Evolutionary conservation across 2,797 vertebrate genomes (phyloP).

Genomic region (Bryconaethiops microstoma): DNA sequence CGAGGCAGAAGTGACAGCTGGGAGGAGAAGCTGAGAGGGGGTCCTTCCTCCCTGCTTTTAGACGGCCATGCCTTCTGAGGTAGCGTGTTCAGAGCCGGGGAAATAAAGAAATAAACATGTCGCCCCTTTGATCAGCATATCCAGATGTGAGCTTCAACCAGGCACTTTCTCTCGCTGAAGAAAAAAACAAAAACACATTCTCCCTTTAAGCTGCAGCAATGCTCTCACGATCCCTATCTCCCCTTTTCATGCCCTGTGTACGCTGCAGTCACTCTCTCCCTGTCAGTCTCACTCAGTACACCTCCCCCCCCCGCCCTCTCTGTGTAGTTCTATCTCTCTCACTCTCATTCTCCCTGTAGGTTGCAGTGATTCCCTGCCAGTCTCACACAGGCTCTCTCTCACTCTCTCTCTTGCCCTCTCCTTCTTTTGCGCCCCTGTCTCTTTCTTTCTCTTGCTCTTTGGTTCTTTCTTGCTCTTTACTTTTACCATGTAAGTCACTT

Average conservation of each 20-base stretch:
- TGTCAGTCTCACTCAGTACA: neutral
- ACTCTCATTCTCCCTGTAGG: neutral
- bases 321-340: neutral
- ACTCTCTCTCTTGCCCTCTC: neutral
- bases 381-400: constrained; percentile 49
- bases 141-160: constrained; percentile 70
- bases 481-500: neutral
- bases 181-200: neutral
- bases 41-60: constrained; percentile 16
- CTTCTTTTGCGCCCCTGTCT: neutral
- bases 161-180: neutral
- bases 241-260: no score
- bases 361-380: constrained; percentile 12
- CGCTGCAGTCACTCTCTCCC: neutral
- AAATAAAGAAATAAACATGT: constrained; percentile 66
- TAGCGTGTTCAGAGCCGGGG: constrained; percentile 11
- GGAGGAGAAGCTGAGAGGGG: constrained; percentile 64
- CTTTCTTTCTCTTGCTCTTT: constrained; percentile 67
- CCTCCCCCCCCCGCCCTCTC: neutral
- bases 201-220: neutral
- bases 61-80: constrained; percentile 35
- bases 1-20: constrained; percentile 65
- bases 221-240: neutral
- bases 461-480: constrained; percentile 42
- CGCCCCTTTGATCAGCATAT: constrained; percentile 69